Percentiles rank a stretch among this genome's conserved stretches.
Conservation (phyloP, 2,888 invertebrate genomes). For the Eugnorisma glareosa region DNA sequence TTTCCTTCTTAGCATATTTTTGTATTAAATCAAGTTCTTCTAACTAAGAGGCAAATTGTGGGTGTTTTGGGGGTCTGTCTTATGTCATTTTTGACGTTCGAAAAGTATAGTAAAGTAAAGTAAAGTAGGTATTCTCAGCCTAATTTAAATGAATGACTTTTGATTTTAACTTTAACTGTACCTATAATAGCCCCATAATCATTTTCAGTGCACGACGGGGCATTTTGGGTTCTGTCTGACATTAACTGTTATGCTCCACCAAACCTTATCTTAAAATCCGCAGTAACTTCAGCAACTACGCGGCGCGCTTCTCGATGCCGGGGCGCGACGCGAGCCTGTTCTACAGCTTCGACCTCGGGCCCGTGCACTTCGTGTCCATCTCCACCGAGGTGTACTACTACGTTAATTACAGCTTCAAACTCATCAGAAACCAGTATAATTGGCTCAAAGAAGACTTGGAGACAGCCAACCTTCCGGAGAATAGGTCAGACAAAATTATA, state of each 20-base stretch:
- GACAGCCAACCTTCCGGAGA: background rate
- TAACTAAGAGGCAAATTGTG: background rate
- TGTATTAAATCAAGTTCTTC: background rate
- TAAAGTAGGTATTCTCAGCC: too few relatives aligned
- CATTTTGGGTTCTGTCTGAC: background rate
- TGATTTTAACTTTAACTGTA: too few relatives aligned
- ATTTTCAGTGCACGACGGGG: background rate
- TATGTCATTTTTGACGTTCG: background rate
- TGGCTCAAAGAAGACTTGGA: background rate
- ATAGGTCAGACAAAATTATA: background rate
- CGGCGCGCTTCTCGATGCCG: constrained; percentile 97
- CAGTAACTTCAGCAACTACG: constrained; percentile 99
- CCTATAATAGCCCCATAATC: background rate
- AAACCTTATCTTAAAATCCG: background rate
- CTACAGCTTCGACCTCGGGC: constrained; percentile 97
- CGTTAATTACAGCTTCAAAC: constrained; percentile 3
- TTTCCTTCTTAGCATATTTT: background rate
- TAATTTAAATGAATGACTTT: too few relatives aligned
- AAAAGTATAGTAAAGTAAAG: background rate
- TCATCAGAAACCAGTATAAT: background rate
- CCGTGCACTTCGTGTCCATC: constrained; percentile 92
- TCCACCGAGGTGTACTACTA: background rate
- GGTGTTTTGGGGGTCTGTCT: background rate
- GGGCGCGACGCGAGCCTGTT: constrained; percentile 92
- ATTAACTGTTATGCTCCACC: background rate